Conservation (phyloP, 2,888 invertebrate genomes). For the Trichogramma dendrolimi region DNA sequence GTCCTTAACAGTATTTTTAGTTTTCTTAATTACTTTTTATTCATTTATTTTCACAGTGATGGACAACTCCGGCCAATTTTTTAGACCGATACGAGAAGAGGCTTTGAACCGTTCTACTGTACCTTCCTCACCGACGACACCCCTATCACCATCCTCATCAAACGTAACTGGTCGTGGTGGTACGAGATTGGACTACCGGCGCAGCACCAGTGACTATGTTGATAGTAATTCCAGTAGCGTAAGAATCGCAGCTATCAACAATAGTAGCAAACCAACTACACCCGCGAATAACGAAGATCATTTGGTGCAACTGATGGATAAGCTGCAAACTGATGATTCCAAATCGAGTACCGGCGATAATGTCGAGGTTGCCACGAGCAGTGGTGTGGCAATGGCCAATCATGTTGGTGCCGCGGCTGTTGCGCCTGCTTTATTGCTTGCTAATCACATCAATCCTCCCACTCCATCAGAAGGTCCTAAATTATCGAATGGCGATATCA, state of each 20-base stretch:
- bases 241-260: slow-evolving; percentile 23
- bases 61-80: slow-evolving; percentile 39
- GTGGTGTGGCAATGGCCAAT: slow-evolving; percentile 31
- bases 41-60: slow-evolving; percentile 27
- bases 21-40: slow-evolving; percentile 10
- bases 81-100: slow-evolving; percentile 50
- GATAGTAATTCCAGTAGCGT: slow-evolving; percentile 54
- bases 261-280: not conserved
- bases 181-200: slow-evolving; percentile 47
- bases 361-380: slow-evolving; percentile 26
- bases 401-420: slow-evolving; percentile 42
- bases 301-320: slow-evolving; percentile 43
- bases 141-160: slow-evolving; percentile 40
- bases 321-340: slow-evolving; percentile 43
- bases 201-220: slow-evolving; percentile 50
- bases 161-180: slow-evolving; percentile 50
- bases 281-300: slow-evolving; percentile 37
- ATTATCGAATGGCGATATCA: slow-evolving; percentile 40
- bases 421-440: slow-evolving; percentile 42
- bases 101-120: slow-evolving; percentile 37
- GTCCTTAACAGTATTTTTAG: slow-evolving; percentile 5
- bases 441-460: slow-evolving; percentile 42
- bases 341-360: slow-evolving; percentile 34
- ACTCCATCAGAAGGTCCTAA: slow-evolving; percentile 37
- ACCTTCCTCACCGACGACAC: slow-evolving; percentile 43